Conservation (phyloP, 2,888 invertebrate species). For the Dastarcus helophoroides region DNA sequence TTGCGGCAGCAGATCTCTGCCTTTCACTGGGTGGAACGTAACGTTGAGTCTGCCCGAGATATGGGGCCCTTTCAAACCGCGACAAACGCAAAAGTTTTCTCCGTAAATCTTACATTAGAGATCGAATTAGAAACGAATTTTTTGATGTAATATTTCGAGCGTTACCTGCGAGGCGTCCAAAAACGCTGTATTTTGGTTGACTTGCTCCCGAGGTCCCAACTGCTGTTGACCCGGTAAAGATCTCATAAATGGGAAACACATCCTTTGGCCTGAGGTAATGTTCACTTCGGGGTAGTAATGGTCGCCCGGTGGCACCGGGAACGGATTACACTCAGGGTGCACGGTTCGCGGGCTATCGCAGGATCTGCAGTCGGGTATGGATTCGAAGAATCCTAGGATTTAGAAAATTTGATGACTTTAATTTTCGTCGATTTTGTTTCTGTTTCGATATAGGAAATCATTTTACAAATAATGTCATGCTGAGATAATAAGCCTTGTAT, state of each 20-base stretch:
- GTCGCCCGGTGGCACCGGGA: constrained; percentile 79
- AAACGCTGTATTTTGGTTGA: constrained; percentile 88
- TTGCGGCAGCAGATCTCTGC: constrained; percentile 71
- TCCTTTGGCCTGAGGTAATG: constrained; percentile 65
- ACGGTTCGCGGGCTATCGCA: constrained; percentile 81
- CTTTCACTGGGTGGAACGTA: constrained; percentile 59
- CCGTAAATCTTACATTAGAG: constrained; percentile 54
- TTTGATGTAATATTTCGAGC: no score
- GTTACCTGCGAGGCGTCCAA: constrained; percentile 63
- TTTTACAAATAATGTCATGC: no score
- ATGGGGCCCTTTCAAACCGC: constrained; percentile 64
- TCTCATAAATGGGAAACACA: constrained; percentile 91
- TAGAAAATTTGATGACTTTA: constrained; percentile 6
- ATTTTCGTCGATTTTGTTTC: no score
- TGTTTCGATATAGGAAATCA: no score
- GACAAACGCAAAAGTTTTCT: constrained; percentile 71
- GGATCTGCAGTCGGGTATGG: constrained; percentile 78
- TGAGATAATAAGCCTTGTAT: no score
- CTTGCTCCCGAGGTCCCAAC: constrained; percentile 81
- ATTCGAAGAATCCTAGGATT: constrained; percentile 64
- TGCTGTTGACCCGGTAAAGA: constrained; percentile 85
- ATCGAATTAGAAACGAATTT: not conserved
- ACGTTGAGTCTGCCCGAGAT: constrained; percentile 75
- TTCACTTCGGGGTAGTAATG: constrained; percentile 83
- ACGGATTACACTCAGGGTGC: constrained; percentile 89